Base-by-base conservation (phyloP, 2,113 vertebrate species). In the Cyprinodon brontotheroides region DNA sequence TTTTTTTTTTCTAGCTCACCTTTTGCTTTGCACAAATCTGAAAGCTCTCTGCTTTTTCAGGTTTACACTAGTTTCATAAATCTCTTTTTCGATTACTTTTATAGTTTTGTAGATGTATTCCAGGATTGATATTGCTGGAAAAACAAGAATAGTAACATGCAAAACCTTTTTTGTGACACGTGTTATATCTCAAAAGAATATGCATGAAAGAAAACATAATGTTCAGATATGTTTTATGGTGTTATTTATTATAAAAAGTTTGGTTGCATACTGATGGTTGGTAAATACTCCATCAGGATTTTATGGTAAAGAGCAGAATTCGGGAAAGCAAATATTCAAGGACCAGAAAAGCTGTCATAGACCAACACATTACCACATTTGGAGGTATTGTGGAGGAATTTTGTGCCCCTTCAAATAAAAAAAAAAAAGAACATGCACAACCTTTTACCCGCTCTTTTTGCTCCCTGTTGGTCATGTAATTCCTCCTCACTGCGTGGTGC, bases 41-140 rank as follows among this genome's bases (percentile, higher is more conserved):
- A 59, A 45, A 61, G 86, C 72, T 71, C 2, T 72, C 59, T 50
- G 47, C 36, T 69, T 69, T 53, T 66, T 80, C 59, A 62, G 64
- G 67, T 72, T 82, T 61, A 36, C 20, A 65, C 90, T 75, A 89
- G 80, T 85, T 69, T 48, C 3, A 74, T 63, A 9, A 2, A 57
- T 57, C 29, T 20, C 7, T 57, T 57, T 8, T 9, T 9, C n/a
- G 20, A 57, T 20, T 57, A 4, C 50, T n/a, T 15, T 20, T 20
- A 9, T n/a, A n/a, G 3, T 57, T 57, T 57, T 9, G 17, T n/a
- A 3, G 1, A 53, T 15, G 17, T 20, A 9, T 3, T 17, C 17
- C 3, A 57, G 17, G 41, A 41, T 9, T 41, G 41, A 41, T 41
- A 6, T 41, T 41, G 50, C 17, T 57, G 50, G n/a, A 57, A 20